These are phyloP conservation scores for Platynereis dumerilii DNA, from an alignment of 2,888 invertebrate genomes.

Conservation along the genomic window DNA sequence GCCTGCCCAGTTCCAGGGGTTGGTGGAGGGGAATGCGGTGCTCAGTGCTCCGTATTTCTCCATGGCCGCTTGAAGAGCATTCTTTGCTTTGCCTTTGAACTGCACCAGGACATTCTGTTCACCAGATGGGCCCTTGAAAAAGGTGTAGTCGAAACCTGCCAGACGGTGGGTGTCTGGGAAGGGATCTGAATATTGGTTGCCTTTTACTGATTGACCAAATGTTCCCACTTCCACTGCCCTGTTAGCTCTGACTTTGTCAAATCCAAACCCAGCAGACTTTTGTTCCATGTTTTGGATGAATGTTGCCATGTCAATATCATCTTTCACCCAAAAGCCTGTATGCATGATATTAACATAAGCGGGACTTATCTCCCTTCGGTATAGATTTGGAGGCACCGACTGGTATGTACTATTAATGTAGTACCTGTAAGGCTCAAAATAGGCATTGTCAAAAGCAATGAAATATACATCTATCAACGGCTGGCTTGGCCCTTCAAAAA, in stretches of 20 bases:
- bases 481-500: too few relatives aligned
- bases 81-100: constrained; percentile 5
- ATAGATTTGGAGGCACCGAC: neutral
- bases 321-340: neutral
- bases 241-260: neutral
- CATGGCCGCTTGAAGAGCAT: neutral
- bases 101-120: neutral
- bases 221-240: neutral
- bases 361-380: neutral
- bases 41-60: neutral
- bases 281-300: neutral
- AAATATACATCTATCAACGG: neutral
- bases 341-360: neutral
- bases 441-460: neutral
- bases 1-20: constrained; percentile 1
- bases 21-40: constrained; percentile 5
- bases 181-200: neutral
- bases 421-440: constrained; percentile 5
- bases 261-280: neutral
- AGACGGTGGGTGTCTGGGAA: neutral
- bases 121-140: constrained; percentile 5
- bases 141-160: neutral
- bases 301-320: neutral
- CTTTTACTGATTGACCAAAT: neutral
- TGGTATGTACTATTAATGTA: neutral